Percentiles rank a stretch among this genome's conserved stretches.
phyloP scores from a whole-genome alignment of 2,888 invertebrate species.

The Melanostoma mellinum region DNA sequence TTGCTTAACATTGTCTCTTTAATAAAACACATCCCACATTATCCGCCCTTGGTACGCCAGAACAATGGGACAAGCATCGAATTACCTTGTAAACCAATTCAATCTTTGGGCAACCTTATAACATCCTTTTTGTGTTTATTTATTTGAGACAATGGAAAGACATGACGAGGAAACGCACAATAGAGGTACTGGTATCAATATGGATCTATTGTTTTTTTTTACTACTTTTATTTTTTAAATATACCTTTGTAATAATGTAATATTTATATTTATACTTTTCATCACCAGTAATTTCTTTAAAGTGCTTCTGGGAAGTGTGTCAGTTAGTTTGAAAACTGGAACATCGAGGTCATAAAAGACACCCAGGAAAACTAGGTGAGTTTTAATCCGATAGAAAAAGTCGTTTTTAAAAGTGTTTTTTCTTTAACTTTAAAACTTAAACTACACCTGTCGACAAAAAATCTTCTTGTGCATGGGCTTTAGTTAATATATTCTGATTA shows the following conservation, averaged over 20 bases:
- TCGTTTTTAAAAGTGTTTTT: no score
- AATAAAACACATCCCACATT: constrained; percentile 68
- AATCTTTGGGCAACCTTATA: constrained; percentile 60
- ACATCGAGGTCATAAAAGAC: no score
- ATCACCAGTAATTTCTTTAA: neutral
- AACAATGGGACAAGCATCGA: constrained; percentile 75
- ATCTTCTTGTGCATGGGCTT: no score
- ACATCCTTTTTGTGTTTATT: constrained; percentile 34
- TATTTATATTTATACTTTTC: constrained; percentile 58
- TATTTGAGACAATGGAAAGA: constrained; percentile 47
- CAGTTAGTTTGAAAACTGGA: no score
- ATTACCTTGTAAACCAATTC: constrained; percentile 75
- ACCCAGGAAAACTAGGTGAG: no score
- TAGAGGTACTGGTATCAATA: constrained; percentile 28
- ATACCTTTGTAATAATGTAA: constrained; percentile 22
- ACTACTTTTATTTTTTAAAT: neutral
- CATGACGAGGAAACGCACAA: constrained; percentile 52
- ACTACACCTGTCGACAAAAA: no score
- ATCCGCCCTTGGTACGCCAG: constrained; percentile 41
- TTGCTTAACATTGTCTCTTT: constrained; percentile 49
- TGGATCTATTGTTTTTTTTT: constrained; percentile 51
- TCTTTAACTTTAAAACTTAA: no score
- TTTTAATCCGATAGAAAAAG: no score
- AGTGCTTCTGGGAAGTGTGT: no score
- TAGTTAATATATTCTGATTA: no score